Base-by-base conservation (phyloP, 2,797 vertebrate genomes). In the Ctenochaetus hawaiiensis region DNA sequence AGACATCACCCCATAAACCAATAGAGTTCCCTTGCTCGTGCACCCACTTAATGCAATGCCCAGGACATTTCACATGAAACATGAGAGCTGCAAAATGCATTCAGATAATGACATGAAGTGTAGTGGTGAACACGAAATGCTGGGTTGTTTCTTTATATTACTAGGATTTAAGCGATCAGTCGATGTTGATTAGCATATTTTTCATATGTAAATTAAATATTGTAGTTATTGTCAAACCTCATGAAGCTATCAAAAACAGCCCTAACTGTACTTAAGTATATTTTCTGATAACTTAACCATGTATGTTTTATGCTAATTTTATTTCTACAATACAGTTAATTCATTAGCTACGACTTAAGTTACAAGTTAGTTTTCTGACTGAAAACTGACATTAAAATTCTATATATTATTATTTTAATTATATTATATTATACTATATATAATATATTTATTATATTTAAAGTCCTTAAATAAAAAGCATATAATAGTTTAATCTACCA, bases 1-100 rank as follows among this genome's bases (percentile, higher is more conserved):
- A 87, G 77, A 87, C 90, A 81, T 91, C 90, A 90, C 83, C 91
- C 90, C 88, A 87, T 92, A 90, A 92, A 92, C 70, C 79, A 80
- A 74, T 65, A 73, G 75, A 84, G 72, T 59, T 89, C 56, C 56
- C 72, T 74, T 47, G 74, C 88, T 83, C 65, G 13, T 88, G 77
- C 85, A 85, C 84, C 81, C 80, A 86, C 75, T 91, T 78, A 79
- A 73, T 43, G 52, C 78, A 59, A 65, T 26, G 59, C 18, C 62
- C 72, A 61, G 70, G 68, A 80, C 23, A 72, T 72, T 83, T 84
- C 72, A 51, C 64, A 73, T 76, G 82, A 86, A 89, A 86, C 78
- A 67, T 39, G 52, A 74, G 71, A 77, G 61, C 83, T 84, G 87
- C 80, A 30, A 74, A 87, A 79, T 51, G 69, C 71, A 77, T 91